Evolutionary conservation across 2,113 vertebrate genomes (phyloP).

Genomic region (Varanus salvator): DNA sequence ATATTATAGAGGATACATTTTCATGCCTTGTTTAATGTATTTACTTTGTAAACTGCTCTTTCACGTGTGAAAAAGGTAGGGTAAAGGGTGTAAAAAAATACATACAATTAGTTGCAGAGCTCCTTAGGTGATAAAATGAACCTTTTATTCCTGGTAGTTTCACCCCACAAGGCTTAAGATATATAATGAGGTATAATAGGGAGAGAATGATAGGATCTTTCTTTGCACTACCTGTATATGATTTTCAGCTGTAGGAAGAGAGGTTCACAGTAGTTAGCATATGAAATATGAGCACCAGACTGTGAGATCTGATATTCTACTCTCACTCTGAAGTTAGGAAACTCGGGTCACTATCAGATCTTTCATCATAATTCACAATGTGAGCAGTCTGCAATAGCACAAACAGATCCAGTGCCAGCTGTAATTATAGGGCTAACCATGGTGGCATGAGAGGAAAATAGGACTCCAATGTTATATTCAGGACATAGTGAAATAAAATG

Average conservation of each 20-base stretch:
- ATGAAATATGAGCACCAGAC: not conserved
- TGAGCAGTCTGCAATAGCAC: conserved; percentile 4
- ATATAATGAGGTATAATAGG: not conserved
- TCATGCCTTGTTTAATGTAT: not conserved
- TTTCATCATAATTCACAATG: not conserved
- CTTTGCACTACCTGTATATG: not conserved
- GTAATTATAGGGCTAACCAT: conserved; percentile 34
- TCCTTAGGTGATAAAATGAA: not conserved
- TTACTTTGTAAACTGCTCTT: not conserved
- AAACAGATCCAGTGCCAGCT: not conserved
- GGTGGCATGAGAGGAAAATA: not conserved
- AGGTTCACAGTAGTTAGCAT: no score
- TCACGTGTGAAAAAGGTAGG: not conserved
- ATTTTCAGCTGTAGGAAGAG: no score
- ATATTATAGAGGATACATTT: not conserved
- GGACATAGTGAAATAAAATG: not conserved
- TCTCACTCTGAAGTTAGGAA: not conserved
- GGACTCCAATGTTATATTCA: not conserved
- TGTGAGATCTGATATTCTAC: not conserved
- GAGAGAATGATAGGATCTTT: not conserved
- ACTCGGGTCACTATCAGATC: not conserved
- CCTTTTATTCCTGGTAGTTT: not conserved
- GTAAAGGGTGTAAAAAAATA: not conserved
- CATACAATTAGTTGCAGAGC: not conserved
- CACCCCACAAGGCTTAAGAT: not conserved